Conservation (phyloP, 2,888 invertebrate genomes). For the Mythimna pallens region DNA sequence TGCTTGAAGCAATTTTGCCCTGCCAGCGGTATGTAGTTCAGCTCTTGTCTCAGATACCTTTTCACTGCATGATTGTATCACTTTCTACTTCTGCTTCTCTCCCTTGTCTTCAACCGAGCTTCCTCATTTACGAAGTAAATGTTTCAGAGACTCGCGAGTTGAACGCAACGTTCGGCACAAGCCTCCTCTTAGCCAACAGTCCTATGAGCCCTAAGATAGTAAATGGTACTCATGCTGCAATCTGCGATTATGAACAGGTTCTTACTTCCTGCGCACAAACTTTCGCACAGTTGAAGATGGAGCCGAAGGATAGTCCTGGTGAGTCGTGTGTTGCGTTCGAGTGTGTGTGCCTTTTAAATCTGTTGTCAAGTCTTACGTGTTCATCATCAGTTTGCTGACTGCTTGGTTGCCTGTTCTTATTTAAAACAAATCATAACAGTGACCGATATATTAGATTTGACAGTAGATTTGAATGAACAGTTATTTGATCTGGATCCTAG, state of each 20-base stretch:
- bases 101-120: neutral
- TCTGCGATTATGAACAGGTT: conserved; percentile 95
- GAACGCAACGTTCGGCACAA: conserved; percentile 97
- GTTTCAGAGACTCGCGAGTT: conserved; percentile 94
- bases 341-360: neutral
- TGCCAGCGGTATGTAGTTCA: neutral
- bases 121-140: conserved; percentile 1
- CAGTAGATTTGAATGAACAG: neutral
- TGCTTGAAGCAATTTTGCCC: too few species aligned
- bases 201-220: conserved; percentile 99
- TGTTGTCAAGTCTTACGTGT: too few species aligned
- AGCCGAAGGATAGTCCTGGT: conserved; percentile 95
- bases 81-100: neutral
- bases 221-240: conserved; percentile 97
- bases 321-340: conserved; percentile 63
- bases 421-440: too few species aligned
- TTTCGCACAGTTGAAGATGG: conserved; percentile 93
- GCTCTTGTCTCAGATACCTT: neutral
- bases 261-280: conserved; percentile 94
- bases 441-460: neutral
- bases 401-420: too few species aligned
- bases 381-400: too few species aligned
- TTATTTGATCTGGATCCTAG: neutral
- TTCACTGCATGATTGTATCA: conserved; percentile 2
- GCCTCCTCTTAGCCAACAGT: conserved; percentile 97